Evolutionary conservation across 1,140 invertebrate species (phyloP).

Genomic region (Amyelois transitella): DNA sequence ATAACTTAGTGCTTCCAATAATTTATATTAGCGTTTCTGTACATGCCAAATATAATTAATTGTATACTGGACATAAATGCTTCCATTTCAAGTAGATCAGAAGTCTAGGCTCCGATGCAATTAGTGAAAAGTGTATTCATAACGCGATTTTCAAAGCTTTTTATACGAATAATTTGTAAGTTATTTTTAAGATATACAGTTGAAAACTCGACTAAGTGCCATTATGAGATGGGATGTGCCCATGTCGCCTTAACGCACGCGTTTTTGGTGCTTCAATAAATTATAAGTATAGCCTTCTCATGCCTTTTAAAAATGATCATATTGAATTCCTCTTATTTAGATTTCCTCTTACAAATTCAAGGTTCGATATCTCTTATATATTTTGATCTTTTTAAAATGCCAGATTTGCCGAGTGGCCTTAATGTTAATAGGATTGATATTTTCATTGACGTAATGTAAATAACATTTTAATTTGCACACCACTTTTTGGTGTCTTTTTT

Average conservation of each 20-base stretch:
- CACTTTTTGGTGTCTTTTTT: slow-evolving; percentile 4
- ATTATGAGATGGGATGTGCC: slow-evolving; percentile 3
- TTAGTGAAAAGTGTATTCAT: slow-evolving; percentile 9
- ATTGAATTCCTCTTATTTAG: background rate
- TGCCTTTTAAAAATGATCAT: background rate
- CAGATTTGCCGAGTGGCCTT: slow-evolving; percentile 31
- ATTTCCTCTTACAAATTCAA: background rate
- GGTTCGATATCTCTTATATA: background rate
- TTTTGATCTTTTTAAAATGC: background rate
- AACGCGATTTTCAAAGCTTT: slow-evolving; percentile 30
- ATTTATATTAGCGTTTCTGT: slow-evolving; percentile 19
- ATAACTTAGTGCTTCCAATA: slow-evolving; percentile 43
- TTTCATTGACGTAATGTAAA: slow-evolving; percentile 41
- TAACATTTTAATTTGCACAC: slow-evolving; percentile 26
- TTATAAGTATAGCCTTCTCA: background rate
- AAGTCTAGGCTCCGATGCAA: slow-evolving; percentile 15
- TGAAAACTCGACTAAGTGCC: slow-evolving; percentile 8
- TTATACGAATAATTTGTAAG: slow-evolving; percentile 13
- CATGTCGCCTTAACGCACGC: background rate
- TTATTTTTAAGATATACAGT: slow-evolving; percentile 4
- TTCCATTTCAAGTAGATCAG: slow-evolving; percentile 4
- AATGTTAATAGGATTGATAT: slow-evolving; percentile 26
- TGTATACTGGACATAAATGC: slow-evolving; percentile 12
- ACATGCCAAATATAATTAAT: slow-evolving; percentile 30
- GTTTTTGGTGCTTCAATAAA: background rate